These are phyloP conservation scores for Sebastes iracundus DNA, from an alignment of 2,797 vertebrate species.

Conservation along the genomic window DNA sequence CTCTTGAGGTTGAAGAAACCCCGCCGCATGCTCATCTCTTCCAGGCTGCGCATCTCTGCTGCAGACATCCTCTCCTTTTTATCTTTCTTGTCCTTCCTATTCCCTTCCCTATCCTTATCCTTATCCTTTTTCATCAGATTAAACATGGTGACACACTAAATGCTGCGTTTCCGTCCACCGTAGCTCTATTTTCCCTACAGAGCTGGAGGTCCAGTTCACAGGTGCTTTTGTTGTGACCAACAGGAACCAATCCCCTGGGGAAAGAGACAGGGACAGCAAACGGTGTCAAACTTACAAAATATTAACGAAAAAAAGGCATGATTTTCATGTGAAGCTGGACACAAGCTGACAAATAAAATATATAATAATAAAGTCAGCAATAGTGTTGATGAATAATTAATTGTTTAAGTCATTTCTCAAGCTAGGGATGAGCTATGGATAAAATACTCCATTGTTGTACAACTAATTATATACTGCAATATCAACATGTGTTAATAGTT, in stretches of 20 bases:
- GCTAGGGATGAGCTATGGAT: background rate
- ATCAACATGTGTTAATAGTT: background rate
- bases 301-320: background rate
- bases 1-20: conserved; percentile 97
- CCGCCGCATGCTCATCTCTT: conserved; percentile 96
- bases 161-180: conserved; percentile 15
- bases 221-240: conserved; percentile 14
- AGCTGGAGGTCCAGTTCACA: conserved; percentile 20
- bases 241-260: conserved; percentile 54
- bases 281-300: background rate
- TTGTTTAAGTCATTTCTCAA: background rate
- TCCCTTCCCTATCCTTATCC: conserved; percentile 91
- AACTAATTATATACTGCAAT: no score
- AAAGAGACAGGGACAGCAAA: conserved; percentile 10
- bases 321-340: background rate
- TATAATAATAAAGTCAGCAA: background rate
- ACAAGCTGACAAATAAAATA: background rate
- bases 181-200: conserved; percentile 54
- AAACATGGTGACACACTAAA: conserved; percentile 85
- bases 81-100: conserved; percentile 93
- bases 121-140: conserved; percentile 90
- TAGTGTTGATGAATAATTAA: background rate
- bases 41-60: conserved; percentile 93
- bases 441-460: no score
- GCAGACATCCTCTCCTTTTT: conserved; percentile 97